Percentiles rank a stretch among this genome's conserved stretches.
Conservation (phyloP, 2,888 invertebrate species). For the Drosophila greeni region DNA sequence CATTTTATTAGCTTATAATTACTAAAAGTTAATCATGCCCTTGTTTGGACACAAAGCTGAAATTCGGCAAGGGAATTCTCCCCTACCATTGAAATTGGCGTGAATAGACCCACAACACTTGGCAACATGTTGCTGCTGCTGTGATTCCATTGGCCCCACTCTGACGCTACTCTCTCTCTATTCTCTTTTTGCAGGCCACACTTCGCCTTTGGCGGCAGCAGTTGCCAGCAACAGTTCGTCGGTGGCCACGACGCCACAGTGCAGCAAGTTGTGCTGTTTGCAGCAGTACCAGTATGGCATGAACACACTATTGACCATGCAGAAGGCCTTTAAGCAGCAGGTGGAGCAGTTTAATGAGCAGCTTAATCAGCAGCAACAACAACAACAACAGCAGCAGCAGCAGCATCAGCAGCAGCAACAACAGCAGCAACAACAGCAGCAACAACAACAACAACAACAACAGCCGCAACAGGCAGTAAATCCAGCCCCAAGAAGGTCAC, state of each 20-base stretch:
- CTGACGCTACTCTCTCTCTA: constrained; percentile 11
- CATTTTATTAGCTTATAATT: not conserved
- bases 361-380: constrained; percentile 20
- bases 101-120: not conserved
- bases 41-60: not conserved
- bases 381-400: constrained; percentile 39
- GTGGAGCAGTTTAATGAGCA: constrained; percentile 27
- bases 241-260: constrained; percentile 60
- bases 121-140: constrained; percentile 51
- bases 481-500: constrained; percentile 77
- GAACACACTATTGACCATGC: constrained; percentile 18
- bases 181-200: constrained; percentile 59
- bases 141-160: not conserved
- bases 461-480: constrained; percentile 43
- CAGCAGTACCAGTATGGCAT: constrained; percentile 50
- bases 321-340: constrained; percentile 33
- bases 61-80: not conserved
- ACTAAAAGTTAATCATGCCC: not conserved
- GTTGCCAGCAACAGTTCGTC: constrained; percentile 67
- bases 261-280: constrained; percentile 56
- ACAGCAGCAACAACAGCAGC: constrained; percentile 44
- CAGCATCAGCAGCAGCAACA: constrained; percentile 45
- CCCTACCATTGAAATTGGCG: not conserved
- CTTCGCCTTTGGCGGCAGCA: constrained; percentile 74
- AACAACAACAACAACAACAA: constrained; percentile 42